phyloP scores from a whole-genome alignment of 2,888 invertebrate genomes.

The Cryptosula pallasiana region DNA sequence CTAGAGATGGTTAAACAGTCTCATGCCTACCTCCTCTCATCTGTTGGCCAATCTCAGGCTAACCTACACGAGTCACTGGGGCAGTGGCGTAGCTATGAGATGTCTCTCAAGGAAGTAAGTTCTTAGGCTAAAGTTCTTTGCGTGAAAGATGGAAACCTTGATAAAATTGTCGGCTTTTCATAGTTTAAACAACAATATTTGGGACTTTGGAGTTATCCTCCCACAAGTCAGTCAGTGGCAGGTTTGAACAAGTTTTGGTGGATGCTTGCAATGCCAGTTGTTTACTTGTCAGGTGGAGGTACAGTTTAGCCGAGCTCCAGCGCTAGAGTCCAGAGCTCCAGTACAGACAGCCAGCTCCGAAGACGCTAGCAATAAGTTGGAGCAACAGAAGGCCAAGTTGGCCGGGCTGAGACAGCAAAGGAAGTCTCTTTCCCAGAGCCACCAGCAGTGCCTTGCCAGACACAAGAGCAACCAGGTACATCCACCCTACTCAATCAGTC shows the following conservation, averaged over 20 bases:
- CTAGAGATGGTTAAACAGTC: conserved; percentile 6
- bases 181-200: too few relatives aligned
- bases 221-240: too few relatives aligned
- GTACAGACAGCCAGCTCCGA: not conserved
- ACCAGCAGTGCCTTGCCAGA: conserved; percentile 11
- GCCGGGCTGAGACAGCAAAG: conserved; percentile 12
- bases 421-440: not conserved
- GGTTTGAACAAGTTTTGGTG: too few relatives aligned
- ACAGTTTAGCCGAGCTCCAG: conserved; percentile 4
- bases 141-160: too few relatives aligned
- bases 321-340: not conserved
- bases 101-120: conserved; percentile 18
- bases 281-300: not conserved
- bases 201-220: too few relatives aligned
- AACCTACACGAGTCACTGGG: conserved; percentile 18
- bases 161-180: too few relatives aligned
- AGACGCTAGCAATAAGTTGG: conserved; percentile 16
- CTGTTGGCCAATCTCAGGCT: conserved; percentile 3
- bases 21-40: conserved; percentile 15
- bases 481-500: not conserved
- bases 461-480: conserved; percentile 12
- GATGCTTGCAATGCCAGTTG: too few relatives aligned
- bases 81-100: conserved; percentile 23
- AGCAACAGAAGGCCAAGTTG: conserved; percentile 16
- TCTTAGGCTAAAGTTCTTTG: too few relatives aligned